Evolutionary conservation across 2,797 vertebrate genomes (phyloP).

Genomic region (Clarias fuscus): DNA sequence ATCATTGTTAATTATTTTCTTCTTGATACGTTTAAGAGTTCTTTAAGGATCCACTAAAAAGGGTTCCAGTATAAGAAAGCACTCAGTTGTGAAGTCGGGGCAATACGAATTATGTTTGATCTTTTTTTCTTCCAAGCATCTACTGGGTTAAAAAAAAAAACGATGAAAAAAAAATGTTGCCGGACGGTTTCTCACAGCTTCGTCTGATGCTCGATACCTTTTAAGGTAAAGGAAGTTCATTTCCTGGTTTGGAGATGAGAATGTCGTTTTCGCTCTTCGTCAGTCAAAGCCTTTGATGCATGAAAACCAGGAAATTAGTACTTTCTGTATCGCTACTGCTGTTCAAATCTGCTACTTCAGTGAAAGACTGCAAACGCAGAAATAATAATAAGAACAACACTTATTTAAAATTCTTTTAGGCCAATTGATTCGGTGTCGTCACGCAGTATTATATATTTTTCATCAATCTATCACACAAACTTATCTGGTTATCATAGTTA

Average conservation of each 20-base stretch:
- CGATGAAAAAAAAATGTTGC: not conserved
- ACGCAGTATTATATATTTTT: not conserved
- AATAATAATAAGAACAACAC: too few relatives aligned
- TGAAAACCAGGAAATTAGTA: constrained; percentile 8
- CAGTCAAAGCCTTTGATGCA: not conserved
- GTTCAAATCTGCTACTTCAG: not conserved
- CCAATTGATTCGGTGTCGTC: too few relatives aligned
- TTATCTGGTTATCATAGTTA: too few relatives aligned
- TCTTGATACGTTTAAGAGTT: not conserved
- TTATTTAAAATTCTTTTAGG: too few relatives aligned
- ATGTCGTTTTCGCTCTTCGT: not conserved
- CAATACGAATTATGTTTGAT: not conserved
- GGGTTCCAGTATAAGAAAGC: not conserved
- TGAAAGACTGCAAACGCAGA: not conserved
- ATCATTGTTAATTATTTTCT: not conserved
- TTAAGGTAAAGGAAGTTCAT: constrained; percentile 1
- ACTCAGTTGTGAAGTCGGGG: not conserved
- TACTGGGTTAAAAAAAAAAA: not conserved
- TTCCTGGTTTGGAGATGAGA: constrained; percentile 36
- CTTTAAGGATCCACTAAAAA: not conserved
- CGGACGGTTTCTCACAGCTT: not conserved
- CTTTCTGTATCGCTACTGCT: not conserved
- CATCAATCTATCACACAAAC: not conserved
- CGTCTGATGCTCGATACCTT: constrained; percentile 10
- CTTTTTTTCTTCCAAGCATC: not conserved